Conservation (phyloP, 1,140 invertebrate species). For the Epicauta chinensis region DNA sequence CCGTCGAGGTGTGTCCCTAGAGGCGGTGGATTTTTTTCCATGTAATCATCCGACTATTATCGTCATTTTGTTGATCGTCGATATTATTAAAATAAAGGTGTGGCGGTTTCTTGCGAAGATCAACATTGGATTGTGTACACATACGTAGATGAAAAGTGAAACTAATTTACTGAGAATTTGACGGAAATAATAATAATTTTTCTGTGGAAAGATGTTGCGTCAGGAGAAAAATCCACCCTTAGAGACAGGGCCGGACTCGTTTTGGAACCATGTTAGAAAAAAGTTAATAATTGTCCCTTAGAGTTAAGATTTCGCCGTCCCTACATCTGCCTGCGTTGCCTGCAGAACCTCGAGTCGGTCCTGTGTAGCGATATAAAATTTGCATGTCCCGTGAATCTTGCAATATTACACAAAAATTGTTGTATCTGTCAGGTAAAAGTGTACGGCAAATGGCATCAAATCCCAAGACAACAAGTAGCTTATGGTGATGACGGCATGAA, state of each 20-base stretch:
- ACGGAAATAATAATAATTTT: too few species aligned
- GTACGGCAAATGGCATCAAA: slow-evolving; percentile 60
- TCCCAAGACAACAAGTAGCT: slow-evolving; percentile 63
- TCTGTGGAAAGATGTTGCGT: too few species aligned
- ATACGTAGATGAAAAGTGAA: not conserved
- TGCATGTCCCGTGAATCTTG: too few species aligned
- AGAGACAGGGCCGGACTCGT: too few species aligned
- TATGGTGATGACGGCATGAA: slow-evolving; percentile 57
- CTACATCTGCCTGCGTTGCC: too few species aligned
- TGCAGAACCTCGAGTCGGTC: too few species aligned
- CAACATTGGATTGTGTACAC: not conserved
- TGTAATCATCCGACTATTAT: not conserved
- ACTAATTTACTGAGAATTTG: not conserved
- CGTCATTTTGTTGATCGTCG: not conserved
- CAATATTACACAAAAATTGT: too few species aligned
- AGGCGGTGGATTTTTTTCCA: slow-evolving; percentile 3
- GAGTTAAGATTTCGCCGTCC: too few species aligned
- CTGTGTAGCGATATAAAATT: not conserved
- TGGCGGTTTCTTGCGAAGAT: not conserved
- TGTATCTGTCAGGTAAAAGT: slow-evolving; percentile 45
- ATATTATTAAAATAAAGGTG: not conserved
- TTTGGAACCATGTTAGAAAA: too few species aligned
- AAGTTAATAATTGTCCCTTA: too few species aligned
- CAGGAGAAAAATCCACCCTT: too few species aligned
- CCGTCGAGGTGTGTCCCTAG: not conserved